phyloP scores from a whole-genome alignment of 1,140 invertebrate species.

The Drosophila tsacasi region DNA sequence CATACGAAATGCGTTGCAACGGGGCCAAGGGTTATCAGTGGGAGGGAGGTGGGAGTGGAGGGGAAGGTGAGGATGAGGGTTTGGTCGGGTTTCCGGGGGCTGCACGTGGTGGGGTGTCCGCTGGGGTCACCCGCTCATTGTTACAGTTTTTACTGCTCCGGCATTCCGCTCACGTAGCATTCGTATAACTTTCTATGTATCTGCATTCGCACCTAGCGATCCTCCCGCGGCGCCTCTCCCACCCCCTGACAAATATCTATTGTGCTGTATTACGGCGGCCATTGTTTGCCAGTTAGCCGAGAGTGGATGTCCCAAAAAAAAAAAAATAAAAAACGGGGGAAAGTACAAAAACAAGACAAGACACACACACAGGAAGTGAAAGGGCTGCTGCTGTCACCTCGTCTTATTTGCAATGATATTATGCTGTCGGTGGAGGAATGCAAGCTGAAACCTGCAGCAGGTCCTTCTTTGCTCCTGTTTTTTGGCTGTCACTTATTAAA shows the following conservation, averaged over 20 bases:
- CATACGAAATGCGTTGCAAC: constrained; percentile 68
- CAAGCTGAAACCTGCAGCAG: constrained; percentile 22
- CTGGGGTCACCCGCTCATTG: constrained; percentile 42
- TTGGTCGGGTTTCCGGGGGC: too few species aligned
- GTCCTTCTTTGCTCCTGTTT: neutral
- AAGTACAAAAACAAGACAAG: neutral
- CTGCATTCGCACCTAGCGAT: constrained; percentile 30
- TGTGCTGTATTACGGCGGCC: constrained; percentile 41
- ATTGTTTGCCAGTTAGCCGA: constrained; percentile 49
- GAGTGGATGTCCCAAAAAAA: neutral
- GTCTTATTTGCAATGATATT: constrained; percentile 38
- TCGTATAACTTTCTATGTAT: constrained; percentile 56
- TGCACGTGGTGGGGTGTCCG: neutral
- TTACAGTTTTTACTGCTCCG: constrained; percentile 41
- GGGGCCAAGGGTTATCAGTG: constrained; percentile 30
- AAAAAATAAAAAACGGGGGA: neutral
- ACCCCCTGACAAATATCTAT: constrained; percentile 34
- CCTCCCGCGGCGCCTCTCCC: neutral
- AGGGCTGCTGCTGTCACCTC: constrained; percentile 14
- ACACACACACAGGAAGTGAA: neutral
- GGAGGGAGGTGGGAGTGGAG: neutral
- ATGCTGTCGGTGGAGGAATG: constrained; percentile 7
- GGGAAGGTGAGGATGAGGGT: neutral
- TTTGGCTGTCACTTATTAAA: constrained; percentile 37
- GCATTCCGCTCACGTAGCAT: constrained; percentile 66